A percentile compares a stretch with the other conserved stretches of the same genome.
phyloP scores from a whole-genome alignment of 2,113 vertebrate species.

The Carassius carassius region DNA sequence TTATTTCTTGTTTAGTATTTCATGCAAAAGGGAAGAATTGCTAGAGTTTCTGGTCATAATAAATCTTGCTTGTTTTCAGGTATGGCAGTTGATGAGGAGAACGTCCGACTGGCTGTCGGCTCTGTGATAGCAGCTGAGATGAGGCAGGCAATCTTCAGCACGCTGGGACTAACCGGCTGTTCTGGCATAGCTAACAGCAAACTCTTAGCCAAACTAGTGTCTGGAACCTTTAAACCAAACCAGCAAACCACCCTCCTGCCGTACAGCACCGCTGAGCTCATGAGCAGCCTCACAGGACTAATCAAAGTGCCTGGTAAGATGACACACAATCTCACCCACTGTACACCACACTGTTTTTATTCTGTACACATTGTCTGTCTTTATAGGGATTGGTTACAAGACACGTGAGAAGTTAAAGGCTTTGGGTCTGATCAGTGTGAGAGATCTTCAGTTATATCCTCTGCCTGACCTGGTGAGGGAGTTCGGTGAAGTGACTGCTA shows the following conservation, averaged over 20 bases:
- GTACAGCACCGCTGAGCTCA: conserved; percentile 74
- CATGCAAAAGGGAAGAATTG: not conserved
- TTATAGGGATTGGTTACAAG: conserved; percentile 84
- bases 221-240: conserved; percentile 87
- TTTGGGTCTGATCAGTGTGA: conserved; percentile 76
- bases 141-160: conserved; percentile 71
- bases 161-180: conserved; percentile 83
- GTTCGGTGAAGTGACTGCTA: conserved; percentile 76
- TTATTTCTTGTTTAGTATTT: not conserved
- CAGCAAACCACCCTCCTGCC: conserved; percentile 87
- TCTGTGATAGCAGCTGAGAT: conserved; percentile 85
- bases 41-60: not conserved
- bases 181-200: conserved; percentile 87
- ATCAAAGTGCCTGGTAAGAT: conserved; percentile 82
- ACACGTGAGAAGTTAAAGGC: conserved; percentile 77
- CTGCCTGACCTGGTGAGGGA: conserved; percentile 74
- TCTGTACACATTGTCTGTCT: conserved; percentile 5
- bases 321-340: not conserved
- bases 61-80: conserved; percentile 56
- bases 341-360: not conserved
- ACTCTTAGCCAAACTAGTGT: conserved; percentile 85
- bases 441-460: conserved; percentile 78
- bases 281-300: conserved; percentile 72
- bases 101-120: conserved; percentile 75
- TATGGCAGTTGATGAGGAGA: conserved; percentile 60